Percentiles rank a stretch among this genome's conserved stretches.
These are phyloP conservation scores for Melanerpes formicivorus DNA, from an alignment of 2,113 vertebrate species.

Conservation along the genomic window DNA sequence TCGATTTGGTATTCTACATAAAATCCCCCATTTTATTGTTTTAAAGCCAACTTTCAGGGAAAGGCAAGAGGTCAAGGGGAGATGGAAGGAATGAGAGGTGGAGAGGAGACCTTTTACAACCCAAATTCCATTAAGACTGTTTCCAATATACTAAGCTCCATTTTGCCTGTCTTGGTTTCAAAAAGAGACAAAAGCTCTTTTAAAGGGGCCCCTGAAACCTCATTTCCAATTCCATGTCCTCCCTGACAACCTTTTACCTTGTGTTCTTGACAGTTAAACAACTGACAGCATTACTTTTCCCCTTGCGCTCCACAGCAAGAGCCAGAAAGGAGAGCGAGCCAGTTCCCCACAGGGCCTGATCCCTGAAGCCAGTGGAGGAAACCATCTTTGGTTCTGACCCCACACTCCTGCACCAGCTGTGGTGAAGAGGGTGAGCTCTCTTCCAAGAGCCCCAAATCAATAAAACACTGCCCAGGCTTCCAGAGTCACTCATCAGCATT, in stretches of 20 bases:
- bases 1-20: neutral
- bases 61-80: conserved; percentile 32
- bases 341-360: accelerated
- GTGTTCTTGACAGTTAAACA: conserved; percentile 11
- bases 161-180: conserved; percentile 19
- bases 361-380: accelerated
- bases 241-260: conserved; percentile 26
- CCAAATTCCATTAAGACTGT: neutral
- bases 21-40: conserved; percentile 2
- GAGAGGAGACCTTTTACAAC: neutral
- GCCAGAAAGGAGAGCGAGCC: neutral
- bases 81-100: conserved; percentile 8
- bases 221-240: conserved; percentile 45
- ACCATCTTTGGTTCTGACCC: accelerated
- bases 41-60: conserved; percentile 35
- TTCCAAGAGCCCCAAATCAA: accelerated
- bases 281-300: neutral
- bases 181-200: neutral
- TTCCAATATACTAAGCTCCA: neutral
- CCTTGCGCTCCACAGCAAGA: neutral
- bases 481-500: neutral
- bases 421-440: neutral
- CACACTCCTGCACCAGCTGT: accelerated
- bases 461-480: neutral
- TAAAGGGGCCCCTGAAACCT: conserved; percentile 8